Percentiles rank a stretch among this genome's conserved stretches.
Conservation (phyloP, 2,888 invertebrate species). For the Poecilobothrus nobilitatus region DNA sequence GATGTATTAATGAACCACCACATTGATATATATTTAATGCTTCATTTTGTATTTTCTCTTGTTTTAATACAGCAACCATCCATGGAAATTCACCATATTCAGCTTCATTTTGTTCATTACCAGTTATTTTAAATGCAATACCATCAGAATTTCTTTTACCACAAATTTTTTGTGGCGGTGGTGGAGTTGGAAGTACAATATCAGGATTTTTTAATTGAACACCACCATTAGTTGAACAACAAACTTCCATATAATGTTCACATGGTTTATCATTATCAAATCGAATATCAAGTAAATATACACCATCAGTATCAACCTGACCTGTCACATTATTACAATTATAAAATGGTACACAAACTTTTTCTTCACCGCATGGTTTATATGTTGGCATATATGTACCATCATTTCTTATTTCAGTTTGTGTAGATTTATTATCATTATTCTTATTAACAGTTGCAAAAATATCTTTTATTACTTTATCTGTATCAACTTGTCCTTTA, state of each 20-base stretch:
- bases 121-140: slow-evolving; percentile 50
- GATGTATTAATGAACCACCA: slow-evolving; percentile 72
- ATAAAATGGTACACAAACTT: background rate
- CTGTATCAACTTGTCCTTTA: too few species aligned
- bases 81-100: slow-evolving; percentile 79
- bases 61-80: slow-evolving; percentile 64
- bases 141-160: slow-evolving; percentile 53
- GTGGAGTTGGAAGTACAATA: slow-evolving; percentile 32
- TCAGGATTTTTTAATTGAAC: slow-evolving; percentile 8
- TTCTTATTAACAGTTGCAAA: too few species aligned
- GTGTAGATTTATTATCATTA: too few species aligned
- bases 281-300: slow-evolving; percentile 69
- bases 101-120: slow-evolving; percentile 55
- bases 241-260: slow-evolving; percentile 31
- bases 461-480: too few species aligned
- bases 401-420: too few species aligned
- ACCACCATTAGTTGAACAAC: slow-evolving; percentile 29
- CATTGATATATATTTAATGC: slow-evolving; percentile 51
- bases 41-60: slow-evolving; percentile 45
- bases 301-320: slow-evolving; percentile 59
- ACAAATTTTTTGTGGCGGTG: slow-evolving; percentile 46
- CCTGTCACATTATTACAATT: slow-evolving; percentile 40
- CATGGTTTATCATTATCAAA: slow-evolving; percentile 37
- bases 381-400: too few species aligned
- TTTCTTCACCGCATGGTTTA: background rate